A percentile compares a stretch with the other conserved stretches of the same genome.
Conservation (phyloP, 1,140 invertebrate species). For the Episyrphus balteatus region DNA sequence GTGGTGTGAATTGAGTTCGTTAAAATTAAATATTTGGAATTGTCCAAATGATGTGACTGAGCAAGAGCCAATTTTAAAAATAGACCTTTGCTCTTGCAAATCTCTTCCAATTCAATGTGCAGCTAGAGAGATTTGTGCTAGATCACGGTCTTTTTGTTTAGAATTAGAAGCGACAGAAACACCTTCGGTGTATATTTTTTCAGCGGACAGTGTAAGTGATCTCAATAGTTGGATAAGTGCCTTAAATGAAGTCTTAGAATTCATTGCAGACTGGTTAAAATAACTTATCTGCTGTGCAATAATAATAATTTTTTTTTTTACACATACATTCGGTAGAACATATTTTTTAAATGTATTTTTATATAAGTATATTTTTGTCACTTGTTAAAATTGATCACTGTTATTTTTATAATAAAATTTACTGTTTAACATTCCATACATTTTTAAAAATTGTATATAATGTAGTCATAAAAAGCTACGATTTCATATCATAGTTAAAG, state of each 20-base stretch:
- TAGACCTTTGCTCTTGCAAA: constrained; percentile 9
- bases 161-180: constrained; percentile 5
- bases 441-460: too few relatives aligned
- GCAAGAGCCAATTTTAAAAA: constrained; percentile 8
- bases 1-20: constrained; percentile 25
- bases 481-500: too few relatives aligned
- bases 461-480: too few relatives aligned
- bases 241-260: constrained; percentile 17
- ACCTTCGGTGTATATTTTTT: constrained; percentile 14
- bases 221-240: constrained; percentile 18
- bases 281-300: too few relatives aligned
- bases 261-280: constrained; percentile 19
- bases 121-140: constrained; percentile 23
- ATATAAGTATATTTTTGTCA: too few relatives aligned
- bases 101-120: constrained; percentile 11
- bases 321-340: too few relatives aligned
- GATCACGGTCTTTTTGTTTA: constrained; percentile 19
- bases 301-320: too few relatives aligned
- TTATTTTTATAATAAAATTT: too few relatives aligned
- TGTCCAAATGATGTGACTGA: constrained; percentile 18
- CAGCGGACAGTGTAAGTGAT: constrained; percentile 23
- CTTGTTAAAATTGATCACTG: too few relatives aligned
- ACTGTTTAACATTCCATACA: too few relatives aligned
- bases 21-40: constrained; percentile 18
- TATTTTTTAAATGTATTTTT: too few relatives aligned